Conservation (phyloP, 2,888 invertebrate genomes). For the Lepidochrysops patricia region DNA sequence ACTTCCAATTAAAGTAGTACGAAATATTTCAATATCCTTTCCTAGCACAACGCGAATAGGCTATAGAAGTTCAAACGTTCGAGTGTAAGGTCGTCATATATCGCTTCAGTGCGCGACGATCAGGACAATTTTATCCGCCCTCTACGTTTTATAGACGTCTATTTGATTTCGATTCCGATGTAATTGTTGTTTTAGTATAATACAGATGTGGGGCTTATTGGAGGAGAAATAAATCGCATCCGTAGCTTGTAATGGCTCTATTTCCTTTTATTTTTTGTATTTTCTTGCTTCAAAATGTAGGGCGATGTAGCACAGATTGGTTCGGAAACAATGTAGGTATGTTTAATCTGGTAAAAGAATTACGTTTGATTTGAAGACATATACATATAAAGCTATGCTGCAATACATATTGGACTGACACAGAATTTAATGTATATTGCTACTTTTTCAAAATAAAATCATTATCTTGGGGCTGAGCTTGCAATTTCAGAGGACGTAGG, state of each 20-base stretch:
- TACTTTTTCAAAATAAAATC: no score
- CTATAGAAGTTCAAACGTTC: conserved; percentile 1
- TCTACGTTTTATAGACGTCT: not conserved
- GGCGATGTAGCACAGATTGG: not conserved
- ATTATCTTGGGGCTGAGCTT: no score
- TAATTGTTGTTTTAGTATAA: not conserved
- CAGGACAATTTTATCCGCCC: not conserved
- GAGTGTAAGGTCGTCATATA: not conserved
- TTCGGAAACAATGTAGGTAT: no score
- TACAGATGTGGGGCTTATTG: not conserved
- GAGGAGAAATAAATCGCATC: not conserved
- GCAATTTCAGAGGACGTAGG: no score
- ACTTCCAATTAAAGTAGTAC: not conserved
- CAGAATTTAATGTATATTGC: no score
- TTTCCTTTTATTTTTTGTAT: conserved; percentile 16
- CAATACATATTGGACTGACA: no score
- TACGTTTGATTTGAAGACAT: no score
- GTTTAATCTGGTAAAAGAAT: no score
- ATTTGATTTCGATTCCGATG: conserved; percentile 6
- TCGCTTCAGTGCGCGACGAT: not conserved
- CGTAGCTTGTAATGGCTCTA: conserved; percentile 1
- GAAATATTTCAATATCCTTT: not conserved
- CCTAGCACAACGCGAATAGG: no score
- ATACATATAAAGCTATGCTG: no score
- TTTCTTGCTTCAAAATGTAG: not conserved